Percentiles rank a stretch among this genome's conserved stretches.
These are phyloP conservation scores for Synaphobranchus kaupii DNA, from an alignment of 2,797 vertebrate genomes.

Conservation along the genomic window DNA sequence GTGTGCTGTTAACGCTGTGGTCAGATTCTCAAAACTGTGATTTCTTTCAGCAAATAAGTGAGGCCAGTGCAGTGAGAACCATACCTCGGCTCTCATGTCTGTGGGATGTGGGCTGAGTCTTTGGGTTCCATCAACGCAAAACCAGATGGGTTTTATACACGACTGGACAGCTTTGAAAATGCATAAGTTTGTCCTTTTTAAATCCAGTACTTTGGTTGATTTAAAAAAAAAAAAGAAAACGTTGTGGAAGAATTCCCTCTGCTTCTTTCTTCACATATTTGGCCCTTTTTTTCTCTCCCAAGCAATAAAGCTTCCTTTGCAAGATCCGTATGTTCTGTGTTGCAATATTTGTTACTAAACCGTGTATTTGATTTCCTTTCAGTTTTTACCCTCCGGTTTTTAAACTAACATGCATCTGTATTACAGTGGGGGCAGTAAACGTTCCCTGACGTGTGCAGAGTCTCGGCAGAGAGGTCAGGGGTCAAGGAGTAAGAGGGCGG, in stretches of 20 bases:
- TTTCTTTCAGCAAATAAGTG: not conserved
- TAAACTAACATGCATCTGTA: conserved; percentile 28
- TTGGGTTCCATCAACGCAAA: conserved; percentile 4
- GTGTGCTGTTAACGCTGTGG: not conserved
- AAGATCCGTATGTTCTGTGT: conserved; percentile 60
- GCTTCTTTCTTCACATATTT: conserved; percentile 38
- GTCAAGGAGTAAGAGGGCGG: not conserved
- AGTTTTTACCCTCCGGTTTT: not conserved
- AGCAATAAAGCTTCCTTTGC: conserved; percentile 82
- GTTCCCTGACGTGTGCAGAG: not conserved
- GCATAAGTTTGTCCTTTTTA: conserved; percentile 44
- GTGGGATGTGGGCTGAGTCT: not conserved
- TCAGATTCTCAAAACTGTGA: not conserved
- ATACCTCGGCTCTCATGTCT: not conserved
- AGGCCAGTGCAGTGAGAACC: conserved; percentile 2
- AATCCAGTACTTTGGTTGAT: conserved; percentile 43
- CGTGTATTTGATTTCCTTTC: conserved; percentile 45
- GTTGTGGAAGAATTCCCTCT: conserved; percentile 25
- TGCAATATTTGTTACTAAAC: conserved; percentile 42
- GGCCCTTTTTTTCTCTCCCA: conserved; percentile 69
- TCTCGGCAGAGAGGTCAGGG: conserved; percentile 19
- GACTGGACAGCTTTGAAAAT: conserved; percentile 1
- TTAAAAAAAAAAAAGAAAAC: not conserved
- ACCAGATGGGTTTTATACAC: not conserved
- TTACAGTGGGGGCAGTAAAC: conserved; percentile 11